Evolutionary conservation across 2,113 vertebrate genomes (phyloP).

Genomic region (Ctenodactylus gundi): DNA sequence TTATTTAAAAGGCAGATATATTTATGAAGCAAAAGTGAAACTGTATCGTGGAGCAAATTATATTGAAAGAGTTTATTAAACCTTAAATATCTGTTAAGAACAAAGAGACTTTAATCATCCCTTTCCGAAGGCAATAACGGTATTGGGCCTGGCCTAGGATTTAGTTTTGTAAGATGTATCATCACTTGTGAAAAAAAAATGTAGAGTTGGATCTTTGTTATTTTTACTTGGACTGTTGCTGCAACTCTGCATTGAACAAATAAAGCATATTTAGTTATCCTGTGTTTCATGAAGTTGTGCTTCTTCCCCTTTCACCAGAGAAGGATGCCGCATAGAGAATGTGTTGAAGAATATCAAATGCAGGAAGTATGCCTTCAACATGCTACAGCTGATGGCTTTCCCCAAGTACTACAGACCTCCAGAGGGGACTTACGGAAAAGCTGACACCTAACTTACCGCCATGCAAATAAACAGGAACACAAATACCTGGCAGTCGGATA

Average conservation of each 20-base stretch:
- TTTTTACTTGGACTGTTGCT: slow-evolving; percentile 90
- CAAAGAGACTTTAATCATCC: slow-evolving; percentile 73
- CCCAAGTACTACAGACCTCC: slow-evolving; percentile 98
- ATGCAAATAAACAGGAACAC: slow-evolving; percentile 79
- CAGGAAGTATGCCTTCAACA: slow-evolving; percentile 99
- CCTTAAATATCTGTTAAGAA: slow-evolving; percentile 77
- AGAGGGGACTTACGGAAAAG: slow-evolving; percentile 98
- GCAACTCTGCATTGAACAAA: slow-evolving; percentile 91
- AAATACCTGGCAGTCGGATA: slow-evolving; percentile 66
- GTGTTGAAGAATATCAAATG: slow-evolving; percentile 99
- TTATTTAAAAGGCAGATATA: slow-evolving; percentile 83
- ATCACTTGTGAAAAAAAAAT: slow-evolving; percentile 88
- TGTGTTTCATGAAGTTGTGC: slow-evolving; percentile 89
- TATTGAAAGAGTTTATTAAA: slow-evolving; percentile 82
- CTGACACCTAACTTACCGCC: slow-evolving; percentile 90
- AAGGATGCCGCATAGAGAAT: slow-evolving; percentile 99
- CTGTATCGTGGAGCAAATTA: slow-evolving; percentile 80
- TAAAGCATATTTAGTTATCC: slow-evolving; percentile 91
- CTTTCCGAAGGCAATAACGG: slow-evolving; percentile 88
- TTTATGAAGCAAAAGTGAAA: slow-evolving; percentile 83
- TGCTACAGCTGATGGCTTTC: slow-evolving; percentile 98
- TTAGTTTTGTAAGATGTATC: slow-evolving; percentile 93
- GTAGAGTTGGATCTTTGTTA: slow-evolving; percentile 91
- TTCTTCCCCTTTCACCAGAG: slow-evolving; percentile 92
- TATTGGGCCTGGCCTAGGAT: slow-evolving; percentile 90